Evolutionary conservation across 1,140 invertebrate genomes (phyloP).

Genomic region (Aphidius ervi): DNA sequence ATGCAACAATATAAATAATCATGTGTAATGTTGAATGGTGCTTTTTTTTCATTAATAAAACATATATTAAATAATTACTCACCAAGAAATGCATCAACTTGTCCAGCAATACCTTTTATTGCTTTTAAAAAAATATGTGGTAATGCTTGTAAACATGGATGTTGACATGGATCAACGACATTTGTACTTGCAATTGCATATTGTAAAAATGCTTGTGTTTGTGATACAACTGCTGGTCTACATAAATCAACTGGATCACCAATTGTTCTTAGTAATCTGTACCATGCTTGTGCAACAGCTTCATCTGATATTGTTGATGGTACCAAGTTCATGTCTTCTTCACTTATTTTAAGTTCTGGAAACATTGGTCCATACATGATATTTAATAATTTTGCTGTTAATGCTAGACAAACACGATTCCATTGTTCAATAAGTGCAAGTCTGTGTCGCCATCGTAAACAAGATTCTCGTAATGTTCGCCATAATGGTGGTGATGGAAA

Average conservation of each 20-base stretch:
- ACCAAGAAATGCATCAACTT: slow-evolving; percentile 94
- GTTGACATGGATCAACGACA: slow-evolving; percentile 81
- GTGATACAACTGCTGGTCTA: slow-evolving; percentile 78
- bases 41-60: slow-evolving; percentile 5
- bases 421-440: slow-evolving; percentile 90
- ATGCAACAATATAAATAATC: too few species aligned
- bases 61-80: not conserved
- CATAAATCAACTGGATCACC: slow-evolving; percentile 93
- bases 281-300: slow-evolving; percentile 91
- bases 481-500: slow-evolving; percentile 91
- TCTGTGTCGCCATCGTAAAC: slow-evolving; percentile 88
- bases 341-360: slow-evolving; percentile 83
- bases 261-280: slow-evolving; percentile 85
- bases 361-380: slow-evolving; percentile 88
- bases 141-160: slow-evolving; percentile 82
- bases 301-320: slow-evolving; percentile 81
- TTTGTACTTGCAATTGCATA: slow-evolving; percentile 68
- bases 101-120: slow-evolving; percentile 86
- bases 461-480: slow-evolving; percentile 92
- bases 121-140: slow-evolving; percentile 90
- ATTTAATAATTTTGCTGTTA: slow-evolving; percentile 77
- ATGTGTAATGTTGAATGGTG: not conserved
- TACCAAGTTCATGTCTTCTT: slow-evolving; percentile 79
- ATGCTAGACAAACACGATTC: slow-evolving; percentile 86
- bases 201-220: slow-evolving; percentile 79